phyloP scores from a whole-genome alignment of 1,140 invertebrate species.

The Notospermus geniculatus region DNA sequence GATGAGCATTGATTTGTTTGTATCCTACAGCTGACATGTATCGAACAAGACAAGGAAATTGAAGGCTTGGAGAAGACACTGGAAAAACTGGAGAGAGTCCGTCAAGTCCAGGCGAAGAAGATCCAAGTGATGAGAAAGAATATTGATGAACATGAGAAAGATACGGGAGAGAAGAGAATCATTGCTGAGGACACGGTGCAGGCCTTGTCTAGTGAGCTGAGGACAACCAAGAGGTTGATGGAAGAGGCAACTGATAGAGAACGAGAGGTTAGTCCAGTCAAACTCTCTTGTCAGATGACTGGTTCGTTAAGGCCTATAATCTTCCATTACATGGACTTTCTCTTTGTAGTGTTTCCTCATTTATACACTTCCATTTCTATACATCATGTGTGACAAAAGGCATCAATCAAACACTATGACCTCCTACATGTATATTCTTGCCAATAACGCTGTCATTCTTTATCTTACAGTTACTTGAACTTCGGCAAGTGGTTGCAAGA shows the following conservation, averaged over 20 bases:
- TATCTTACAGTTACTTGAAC: slow-evolving; percentile 49
- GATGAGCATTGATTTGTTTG: background rate
- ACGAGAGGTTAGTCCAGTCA: slow-evolving; percentile 43
- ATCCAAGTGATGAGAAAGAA: slow-evolving; percentile 45
- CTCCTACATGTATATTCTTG: background rate
- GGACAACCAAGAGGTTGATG: slow-evolving; percentile 50
- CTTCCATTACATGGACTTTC: too few relatives aligned
- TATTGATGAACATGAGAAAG: slow-evolving; percentile 27
- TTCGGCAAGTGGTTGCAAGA: slow-evolving; percentile 49
- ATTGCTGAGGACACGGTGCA: slow-evolving; percentile 51
- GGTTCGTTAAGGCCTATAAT: too few relatives aligned
- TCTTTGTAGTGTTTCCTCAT: too few relatives aligned
- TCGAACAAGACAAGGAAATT: slow-evolving; percentile 50
- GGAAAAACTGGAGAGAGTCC: slow-evolving; percentile 49
- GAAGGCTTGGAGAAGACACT: slow-evolving; percentile 43
- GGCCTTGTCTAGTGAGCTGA: slow-evolving; percentile 53
- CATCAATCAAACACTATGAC: too few relatives aligned
- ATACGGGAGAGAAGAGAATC: slow-evolving; percentile 35
- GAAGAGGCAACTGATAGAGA: slow-evolving; percentile 48
- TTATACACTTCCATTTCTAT: too few relatives aligned
- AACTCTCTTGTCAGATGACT: too few relatives aligned
- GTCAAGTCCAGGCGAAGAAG: slow-evolving; percentile 49
- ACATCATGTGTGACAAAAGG: too few relatives aligned
- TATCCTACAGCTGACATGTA: background rate
- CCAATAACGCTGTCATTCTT: slow-evolving; percentile 13